Conservation (phyloP, 2,888 invertebrate genomes). For the Habrosyne pyritoides region DNA sequence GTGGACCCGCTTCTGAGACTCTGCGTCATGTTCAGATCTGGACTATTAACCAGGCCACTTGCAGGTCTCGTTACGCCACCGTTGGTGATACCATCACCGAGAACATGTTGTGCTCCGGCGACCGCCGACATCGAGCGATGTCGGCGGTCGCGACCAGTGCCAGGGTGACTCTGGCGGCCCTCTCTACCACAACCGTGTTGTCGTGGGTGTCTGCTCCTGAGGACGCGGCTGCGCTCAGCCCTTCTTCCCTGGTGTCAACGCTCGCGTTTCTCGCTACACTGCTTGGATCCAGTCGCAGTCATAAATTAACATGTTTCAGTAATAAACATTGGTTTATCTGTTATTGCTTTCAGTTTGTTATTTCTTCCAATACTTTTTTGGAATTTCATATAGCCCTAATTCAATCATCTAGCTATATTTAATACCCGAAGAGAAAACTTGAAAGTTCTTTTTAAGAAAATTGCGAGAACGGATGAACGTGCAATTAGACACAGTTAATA, state of each 20-base stretch:
- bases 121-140: slow-evolving; percentile 40
- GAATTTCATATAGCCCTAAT: too few relatives aligned
- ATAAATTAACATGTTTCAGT: slow-evolving; percentile 14
- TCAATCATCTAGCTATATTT: too few relatives aligned
- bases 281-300: slow-evolving; percentile 35
- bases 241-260: slow-evolving; percentile 43
- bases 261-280: slow-evolving; percentile 41
- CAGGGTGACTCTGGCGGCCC: slow-evolving; percentile 51
- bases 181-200: slow-evolving; percentile 39
- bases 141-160: slow-evolving; percentile 51
- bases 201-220: slow-evolving; percentile 49
- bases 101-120: slow-evolving; percentile 56
- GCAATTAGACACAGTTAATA: too few relatives aligned
- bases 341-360: too few relatives aligned
- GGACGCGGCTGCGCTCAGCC: slow-evolving; percentile 37
- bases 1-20: slow-evolving; percentile 37
- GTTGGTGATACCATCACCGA: slow-evolving; percentile 27
- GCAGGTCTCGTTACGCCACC: slow-evolving; percentile 36
- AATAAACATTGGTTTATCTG: too few relatives aligned
- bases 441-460: too few relatives aligned
- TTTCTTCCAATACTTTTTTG: too few relatives aligned
- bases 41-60: slow-evolving; percentile 43
- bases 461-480: too few relatives aligned
- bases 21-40: slow-evolving; percentile 45
- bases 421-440: too few relatives aligned